phyloP scores from a whole-genome alignment of 2,797 vertebrate genomes.

The Typhlichthys subterraneus region DNA sequence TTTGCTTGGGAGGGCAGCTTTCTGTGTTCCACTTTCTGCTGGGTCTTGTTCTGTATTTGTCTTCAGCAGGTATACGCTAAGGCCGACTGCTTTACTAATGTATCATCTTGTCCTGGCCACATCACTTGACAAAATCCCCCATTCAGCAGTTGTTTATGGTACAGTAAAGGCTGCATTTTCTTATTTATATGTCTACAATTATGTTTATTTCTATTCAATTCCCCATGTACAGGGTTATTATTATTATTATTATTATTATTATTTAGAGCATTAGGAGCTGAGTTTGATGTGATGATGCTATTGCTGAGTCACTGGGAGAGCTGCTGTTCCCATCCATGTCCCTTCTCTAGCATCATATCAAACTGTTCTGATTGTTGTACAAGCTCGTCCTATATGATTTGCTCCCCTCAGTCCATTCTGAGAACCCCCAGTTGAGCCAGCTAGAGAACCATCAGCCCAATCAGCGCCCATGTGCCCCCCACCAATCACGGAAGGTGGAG shows the following conservation, averaged over 20 bases:
- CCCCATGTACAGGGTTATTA: background rate
- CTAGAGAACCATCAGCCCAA: too few species aligned
- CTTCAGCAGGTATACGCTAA: conserved; percentile 58
- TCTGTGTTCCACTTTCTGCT: conserved; percentile 66
- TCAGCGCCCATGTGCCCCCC: too few species aligned
- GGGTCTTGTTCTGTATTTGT: conserved; percentile 67
- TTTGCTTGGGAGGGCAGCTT: conserved; percentile 27
- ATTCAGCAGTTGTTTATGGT: conserved; percentile 26
- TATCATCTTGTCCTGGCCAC: conserved; percentile 14
- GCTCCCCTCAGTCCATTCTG: too few species aligned
- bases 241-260: background rate
- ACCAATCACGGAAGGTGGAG: too few species aligned
- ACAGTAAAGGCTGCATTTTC: conserved; percentile 37
- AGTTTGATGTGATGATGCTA: too few species aligned
- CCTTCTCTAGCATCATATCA: too few species aligned
- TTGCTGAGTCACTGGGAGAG: too few species aligned
- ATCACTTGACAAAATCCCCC: conserved; percentile 17
- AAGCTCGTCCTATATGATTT: too few species aligned
- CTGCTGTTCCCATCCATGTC: too few species aligned
- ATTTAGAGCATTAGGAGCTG: too few species aligned
- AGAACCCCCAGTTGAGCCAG: too few species aligned
- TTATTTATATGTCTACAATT: conserved; percentile 18
- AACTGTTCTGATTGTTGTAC: background rate
- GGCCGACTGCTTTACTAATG: conserved; percentile 24
- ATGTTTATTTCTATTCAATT: background rate